phyloP scores from a whole-genome alignment of 2,888 invertebrate species.

The Xanthorhoe spadicearia region DNA sequence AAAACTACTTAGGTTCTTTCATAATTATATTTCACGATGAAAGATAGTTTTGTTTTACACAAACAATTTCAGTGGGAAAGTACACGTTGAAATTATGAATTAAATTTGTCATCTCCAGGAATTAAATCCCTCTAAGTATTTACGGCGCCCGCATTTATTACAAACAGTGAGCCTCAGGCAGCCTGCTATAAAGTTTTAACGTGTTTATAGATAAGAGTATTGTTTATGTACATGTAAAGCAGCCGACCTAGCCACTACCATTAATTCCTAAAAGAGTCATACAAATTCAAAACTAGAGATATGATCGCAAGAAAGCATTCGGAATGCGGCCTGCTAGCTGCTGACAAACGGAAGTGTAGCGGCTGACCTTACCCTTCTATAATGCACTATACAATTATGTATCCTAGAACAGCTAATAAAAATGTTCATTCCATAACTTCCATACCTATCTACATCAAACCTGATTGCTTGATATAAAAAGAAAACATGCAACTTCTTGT shows the following conservation, averaged over 20 bases:
- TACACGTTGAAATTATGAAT: neutral
- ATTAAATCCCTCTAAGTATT: neutral
- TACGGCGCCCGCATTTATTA: conserved; percentile 13
- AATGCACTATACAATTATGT: conserved; percentile 45
- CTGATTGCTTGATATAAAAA: conserved; percentile 52
- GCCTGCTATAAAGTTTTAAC: conserved; percentile 18
- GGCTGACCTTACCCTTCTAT: conserved; percentile 52
- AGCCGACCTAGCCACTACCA: conserved; percentile 36
- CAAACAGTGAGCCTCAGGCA: conserved; percentile 15
- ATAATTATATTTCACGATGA: no score
- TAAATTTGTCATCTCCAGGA: neutral
- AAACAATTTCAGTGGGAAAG: no score
- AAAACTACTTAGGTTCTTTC: no score
- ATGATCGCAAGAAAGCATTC: conserved; percentile 57
- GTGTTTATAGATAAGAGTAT: conserved; percentile 16
- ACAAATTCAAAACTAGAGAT: conserved; percentile 54
- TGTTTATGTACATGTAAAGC: conserved; percentile 39
- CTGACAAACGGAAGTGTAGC: conserved; percentile 56
- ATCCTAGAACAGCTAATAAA: conserved; percentile 46
- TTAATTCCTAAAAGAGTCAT: conserved; percentile 46
- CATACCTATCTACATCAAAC: conserved; percentile 44
- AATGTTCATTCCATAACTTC: conserved; percentile 44
- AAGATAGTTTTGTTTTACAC: no score
- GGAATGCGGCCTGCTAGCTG: conserved; percentile 7
- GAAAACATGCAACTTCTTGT: conserved; percentile 56